Base-by-base conservation (phyloP, 2,113 vertebrate genomes). In the Manacus vitellinus region DNA sequence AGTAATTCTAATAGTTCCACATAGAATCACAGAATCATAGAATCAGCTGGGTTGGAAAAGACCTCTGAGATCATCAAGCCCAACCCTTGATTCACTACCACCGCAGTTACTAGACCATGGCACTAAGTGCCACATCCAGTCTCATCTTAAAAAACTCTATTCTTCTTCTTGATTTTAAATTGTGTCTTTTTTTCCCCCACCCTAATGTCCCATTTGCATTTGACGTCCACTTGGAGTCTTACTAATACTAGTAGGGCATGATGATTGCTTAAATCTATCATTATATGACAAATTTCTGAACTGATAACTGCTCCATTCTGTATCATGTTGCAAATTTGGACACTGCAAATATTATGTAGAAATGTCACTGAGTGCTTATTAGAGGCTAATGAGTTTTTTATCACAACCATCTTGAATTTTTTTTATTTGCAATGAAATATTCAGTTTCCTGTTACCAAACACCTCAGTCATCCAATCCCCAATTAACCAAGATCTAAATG, bases 401-500 rank as follows among this genome's bases (percentile, higher is more conserved):
- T 74, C 43, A 56, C 15, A 80, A 74, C 13, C 24, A 23, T 59
- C 27, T 68, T 88, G 72, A 72, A 55, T 72, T 71, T 13, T 85
- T 65, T 52, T 27, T 12, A 51, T 11, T 79, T 93, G 31, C 27
- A 66, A 82, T 62, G 67, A 79, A 79, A 75, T 87, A 63, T 73
- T 81, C 35, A 20, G 8, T 31, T 39, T 74, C 8, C 13, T 54
- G 21, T 71, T 93, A 59, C 10, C 19, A 61, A 85, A 56, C 24
- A 71, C 6, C 23, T 70, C 67, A 90, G 52, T 25, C 5, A 68
- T 71, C 54, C 59, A 80, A 37, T 47, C 22, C 35, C 10, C 31
- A 79, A 88, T 97, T 97, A 96, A 91, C 85, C 59, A 95, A 93
- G 78, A 96, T 95, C 95, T 95, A 96, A 98, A 97, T 41, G 39